Evolutionary conservation across 2,888 invertebrate genomes (phyloP).

Genomic region (Tetheella fluctuosa): DNA sequence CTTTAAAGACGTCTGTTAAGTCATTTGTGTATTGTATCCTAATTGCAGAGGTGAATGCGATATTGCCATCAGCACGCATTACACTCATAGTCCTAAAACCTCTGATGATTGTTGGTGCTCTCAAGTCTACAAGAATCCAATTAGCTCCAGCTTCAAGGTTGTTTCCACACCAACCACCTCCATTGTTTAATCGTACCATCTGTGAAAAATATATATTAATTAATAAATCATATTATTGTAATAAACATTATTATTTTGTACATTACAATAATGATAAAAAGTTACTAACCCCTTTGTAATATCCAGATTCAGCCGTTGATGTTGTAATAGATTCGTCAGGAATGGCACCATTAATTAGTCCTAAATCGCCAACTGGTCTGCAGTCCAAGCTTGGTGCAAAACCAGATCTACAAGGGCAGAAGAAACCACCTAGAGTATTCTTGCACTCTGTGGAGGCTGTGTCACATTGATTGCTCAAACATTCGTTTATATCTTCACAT

Average conservation of each 20-base stretch:
- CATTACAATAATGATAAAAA: background rate
- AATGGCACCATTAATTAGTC: conserved; percentile 93
- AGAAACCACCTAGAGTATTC: conserved; percentile 94
- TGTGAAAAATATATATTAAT: conserved; percentile 60
- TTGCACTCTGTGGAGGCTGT: conserved; percentile 95
- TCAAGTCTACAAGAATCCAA: conserved; percentile 94
- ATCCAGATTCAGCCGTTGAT: conserved; percentile 92
- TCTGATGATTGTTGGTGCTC: conserved; percentile 94
- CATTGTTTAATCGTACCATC: conserved; percentile 93
- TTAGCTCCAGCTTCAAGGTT: conserved; percentile 93
- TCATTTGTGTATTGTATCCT: conserved; percentile 95
- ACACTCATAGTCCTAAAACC: conserved; percentile 97
- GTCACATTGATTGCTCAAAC: conserved; percentile 94
- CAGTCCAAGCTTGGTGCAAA: conserved; percentile 94
- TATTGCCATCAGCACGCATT: conserved; percentile 90
- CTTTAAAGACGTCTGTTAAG: conserved; percentile 94
- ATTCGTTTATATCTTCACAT: conserved; percentile 97
- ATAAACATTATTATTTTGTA: background rate
- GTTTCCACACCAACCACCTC: conserved; percentile 95
- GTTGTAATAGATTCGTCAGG: conserved; percentile 95
- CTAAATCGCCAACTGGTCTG: conserved; percentile 94
- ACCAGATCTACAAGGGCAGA: conserved; percentile 93
- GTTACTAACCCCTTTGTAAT: conserved; percentile 88
- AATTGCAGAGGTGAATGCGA: conserved; percentile 95
- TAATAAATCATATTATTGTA: conserved; percentile 1